phyloP scores from a whole-genome alignment of 2,888 invertebrate genomes.

The Scaptomyza polygonia region DNA sequence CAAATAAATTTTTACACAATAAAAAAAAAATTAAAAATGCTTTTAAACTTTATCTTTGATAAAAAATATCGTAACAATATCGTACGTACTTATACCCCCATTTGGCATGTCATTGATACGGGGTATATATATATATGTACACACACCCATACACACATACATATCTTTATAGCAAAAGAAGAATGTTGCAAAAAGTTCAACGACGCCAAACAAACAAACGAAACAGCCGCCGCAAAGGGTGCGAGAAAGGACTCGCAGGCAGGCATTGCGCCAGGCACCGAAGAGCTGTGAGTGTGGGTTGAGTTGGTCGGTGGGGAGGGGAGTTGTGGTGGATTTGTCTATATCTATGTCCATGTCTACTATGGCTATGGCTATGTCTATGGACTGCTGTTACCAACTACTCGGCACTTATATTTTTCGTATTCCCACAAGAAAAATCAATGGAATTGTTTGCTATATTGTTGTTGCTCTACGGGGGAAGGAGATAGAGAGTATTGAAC shows the following conservation, averaged over 20 bases:
- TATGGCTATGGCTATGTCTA: constrained; percentile 28
- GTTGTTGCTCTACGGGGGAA: constrained; percentile 22
- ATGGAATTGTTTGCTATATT: constrained; percentile 78
- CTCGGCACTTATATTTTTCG: constrained; percentile 46
- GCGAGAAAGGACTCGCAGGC: constrained; percentile 22
- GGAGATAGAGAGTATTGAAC: constrained; percentile 12
- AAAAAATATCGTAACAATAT: not conserved
- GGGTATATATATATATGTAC: not conserved
- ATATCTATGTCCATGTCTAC: constrained; percentile 33
- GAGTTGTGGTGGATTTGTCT: constrained; percentile 25
- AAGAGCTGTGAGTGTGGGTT: not conserved
- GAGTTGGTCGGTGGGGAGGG: not conserved
- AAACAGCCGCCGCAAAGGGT: constrained; percentile 43
- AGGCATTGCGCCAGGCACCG: constrained; percentile 9
- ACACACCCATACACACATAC: not conserved
- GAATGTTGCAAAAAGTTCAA: constrained; percentile 74
- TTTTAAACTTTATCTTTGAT: no score
- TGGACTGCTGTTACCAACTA: constrained; percentile 30
- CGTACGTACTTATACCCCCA: not conserved
- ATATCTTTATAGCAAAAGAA: constrained; percentile 17
- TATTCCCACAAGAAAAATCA: constrained; percentile 79
- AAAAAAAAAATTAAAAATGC: no score
- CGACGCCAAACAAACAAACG: constrained; percentile 65
- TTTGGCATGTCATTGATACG: not conserved
- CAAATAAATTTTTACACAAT: not conserved